Evolutionary conservation across 2,888 invertebrate genomes (phyloP).

Genomic region (Eudemis profundana): DNA sequence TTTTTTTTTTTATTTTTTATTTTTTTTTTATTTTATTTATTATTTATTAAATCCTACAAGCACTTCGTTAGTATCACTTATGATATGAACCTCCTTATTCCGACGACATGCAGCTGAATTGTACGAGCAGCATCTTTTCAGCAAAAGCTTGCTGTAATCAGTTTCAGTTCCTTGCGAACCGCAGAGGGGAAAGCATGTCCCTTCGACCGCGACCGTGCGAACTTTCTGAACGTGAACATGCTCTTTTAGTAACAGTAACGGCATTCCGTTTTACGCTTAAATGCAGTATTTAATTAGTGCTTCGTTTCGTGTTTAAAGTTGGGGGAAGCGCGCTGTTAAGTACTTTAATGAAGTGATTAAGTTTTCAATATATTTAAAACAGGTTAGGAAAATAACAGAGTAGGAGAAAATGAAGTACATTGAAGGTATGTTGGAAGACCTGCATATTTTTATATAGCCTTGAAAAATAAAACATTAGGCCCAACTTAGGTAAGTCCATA

Average conservation of each 20-base stretch:
- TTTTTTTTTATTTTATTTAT: too few species aligned
- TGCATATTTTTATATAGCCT: too few species aligned
- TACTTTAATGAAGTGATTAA: slow-evolving; percentile 8
- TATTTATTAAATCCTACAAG: not conserved
- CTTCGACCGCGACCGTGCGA: slow-evolving; percentile 40
- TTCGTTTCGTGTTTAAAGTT: slow-evolving; percentile 3
- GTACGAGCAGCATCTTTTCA: slow-evolving; percentile 30
- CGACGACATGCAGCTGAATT: slow-evolving; percentile 16
- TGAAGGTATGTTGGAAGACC: too few species aligned
- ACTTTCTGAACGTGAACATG: slow-evolving; percentile 24
- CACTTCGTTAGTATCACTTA: not conserved
- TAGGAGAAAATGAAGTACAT: slow-evolving; percentile 8
- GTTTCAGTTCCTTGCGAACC: slow-evolving; percentile 70
- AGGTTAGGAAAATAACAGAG: not conserved
- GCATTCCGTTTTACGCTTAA: not conserved
- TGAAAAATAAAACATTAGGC: not conserved
- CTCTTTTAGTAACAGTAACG: not conserved
- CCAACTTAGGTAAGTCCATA: not conserved
- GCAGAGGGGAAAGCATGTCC: slow-evolving; percentile 61
- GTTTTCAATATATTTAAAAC: slow-evolving; percentile 1
- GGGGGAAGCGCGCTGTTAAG: not conserved
- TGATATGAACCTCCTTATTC: not conserved
- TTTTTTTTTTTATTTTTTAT: too few species aligned
- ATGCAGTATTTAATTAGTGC: slow-evolving; percentile 1
- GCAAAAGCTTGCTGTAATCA: slow-evolving; percentile 49